A percentile compares a stretch with the other conserved stretches of the same genome.
Conservation (phyloP, 2,888 invertebrate genomes). For the Drosophila barbarae region DNA sequence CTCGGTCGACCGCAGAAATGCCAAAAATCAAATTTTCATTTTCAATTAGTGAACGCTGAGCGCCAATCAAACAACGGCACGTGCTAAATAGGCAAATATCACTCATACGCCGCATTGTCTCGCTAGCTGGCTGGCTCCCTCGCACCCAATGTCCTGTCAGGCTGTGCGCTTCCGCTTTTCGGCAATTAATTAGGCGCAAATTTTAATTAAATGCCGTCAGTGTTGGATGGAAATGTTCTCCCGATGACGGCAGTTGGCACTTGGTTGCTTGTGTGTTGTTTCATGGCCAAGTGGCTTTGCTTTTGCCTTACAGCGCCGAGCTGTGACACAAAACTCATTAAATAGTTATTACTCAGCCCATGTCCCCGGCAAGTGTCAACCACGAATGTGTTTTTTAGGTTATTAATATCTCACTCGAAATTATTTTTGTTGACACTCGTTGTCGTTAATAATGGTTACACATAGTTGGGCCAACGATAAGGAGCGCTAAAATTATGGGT, state of each 20-base stretch:
- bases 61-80: constrained; percentile 10
- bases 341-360: constrained; percentile 66
- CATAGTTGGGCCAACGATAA: not conserved
- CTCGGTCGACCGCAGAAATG: constrained; percentile 9
- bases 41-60: constrained; percentile 46
- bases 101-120: constrained; percentile 63
- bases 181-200: constrained; percentile 69
- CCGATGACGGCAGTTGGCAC: constrained; percentile 32
- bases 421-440: constrained; percentile 20
- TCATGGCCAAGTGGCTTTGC: constrained; percentile 55
- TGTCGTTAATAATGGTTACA: constrained; percentile 34
- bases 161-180: constrained; percentile 37
- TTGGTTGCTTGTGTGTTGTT: not conserved
- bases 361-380: constrained; percentile 48
- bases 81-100: constrained; percentile 34
- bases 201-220: constrained; percentile 66
- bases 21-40: constrained; percentile 47
- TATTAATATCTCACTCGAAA: constrained; percentile 53
- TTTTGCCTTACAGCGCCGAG: constrained; percentile 43
- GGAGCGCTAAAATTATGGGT: constrained; percentile 6
- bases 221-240: constrained; percentile 27
- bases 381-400: constrained; percentile 50
- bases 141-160: constrained; percentile 50
- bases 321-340: constrained; percentile 64
- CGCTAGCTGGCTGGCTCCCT: not conserved